Evolutionary conservation across 2,113 vertebrate genomes (phyloP), one percentile per base, ranked within the genome.

Genomic region (Sapayoa aenigma): DNA sequence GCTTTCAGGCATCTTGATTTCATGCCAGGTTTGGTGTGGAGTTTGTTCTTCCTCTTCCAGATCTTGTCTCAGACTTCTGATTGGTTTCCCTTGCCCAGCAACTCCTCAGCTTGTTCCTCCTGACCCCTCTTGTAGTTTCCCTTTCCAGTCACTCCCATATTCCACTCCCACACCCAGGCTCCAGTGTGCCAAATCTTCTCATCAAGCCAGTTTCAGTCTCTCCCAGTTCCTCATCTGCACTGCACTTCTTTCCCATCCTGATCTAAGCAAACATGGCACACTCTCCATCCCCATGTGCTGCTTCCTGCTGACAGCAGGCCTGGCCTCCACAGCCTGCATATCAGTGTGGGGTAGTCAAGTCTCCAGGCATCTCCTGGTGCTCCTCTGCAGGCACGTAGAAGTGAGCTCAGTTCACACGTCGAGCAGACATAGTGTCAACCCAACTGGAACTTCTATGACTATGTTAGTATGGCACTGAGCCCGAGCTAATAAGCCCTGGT

Each of bases 401-500:
- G 55, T 52, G 68, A 90, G 76, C 68, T 68, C 73, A n/a, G 47
- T 52, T 84, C 89, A 72, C 65, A 65, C 44, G 1, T 81, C 28
- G 87, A 91, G 86, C 80, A 92, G 93, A 75, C 94, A 28, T 37
- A 73, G 84, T 96, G 94, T 78, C 89, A 90, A 85, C 84, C 91
- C 96, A 94, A 96, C 93, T 96, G 84, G 76, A 92, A 81, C 94
- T 78, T 80, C 91, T 95, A 89, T 81, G 89, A 94, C 96, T 95
- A 72, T 68, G 95, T 95, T 89, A 84, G 96, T 65, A 16, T 97
- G 96, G 96, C 96, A 95, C 52, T 94, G 95, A 97, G 96, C 95
- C 94, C 77, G 69, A 97, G 94, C 96, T 97, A 97, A 94, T 97
- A 96, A 97, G 96, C 94, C 94, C 73, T 94, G 94, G 94, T 97